These are phyloP conservation scores for Passerina amoena DNA, from an alignment of 2,113 vertebrate genomes.

Conservation along the genomic window DNA sequence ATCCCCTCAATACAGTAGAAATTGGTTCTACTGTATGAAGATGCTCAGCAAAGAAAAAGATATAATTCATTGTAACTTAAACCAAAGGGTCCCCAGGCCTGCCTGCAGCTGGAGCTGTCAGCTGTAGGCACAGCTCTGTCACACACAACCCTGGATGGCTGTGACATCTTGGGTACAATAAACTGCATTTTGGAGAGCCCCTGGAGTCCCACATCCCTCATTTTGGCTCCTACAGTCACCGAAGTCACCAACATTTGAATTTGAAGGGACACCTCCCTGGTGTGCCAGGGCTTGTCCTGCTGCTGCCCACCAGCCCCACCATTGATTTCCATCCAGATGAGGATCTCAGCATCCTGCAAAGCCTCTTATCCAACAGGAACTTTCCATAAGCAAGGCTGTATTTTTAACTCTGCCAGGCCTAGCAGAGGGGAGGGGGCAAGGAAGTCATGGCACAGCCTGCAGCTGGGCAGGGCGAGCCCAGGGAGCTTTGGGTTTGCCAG, in stretches of 20 bases:
- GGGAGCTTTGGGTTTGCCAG: fast-evolving
- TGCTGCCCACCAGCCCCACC: background rate
- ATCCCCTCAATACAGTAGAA: too few relatives aligned
- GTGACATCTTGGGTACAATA: too few relatives aligned
- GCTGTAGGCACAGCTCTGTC: too few relatives aligned
- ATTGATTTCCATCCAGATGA: slow-evolving; percentile 49
- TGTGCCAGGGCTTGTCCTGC: background rate
- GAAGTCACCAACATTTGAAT: background rate
- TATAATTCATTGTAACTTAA: too few relatives aligned
- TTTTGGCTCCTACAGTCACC: too few relatives aligned
- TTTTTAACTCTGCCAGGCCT: slow-evolving; percentile 59
- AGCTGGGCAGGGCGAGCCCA: background rate
- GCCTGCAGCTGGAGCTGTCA: too few relatives aligned
- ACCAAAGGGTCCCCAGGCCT: too few relatives aligned
- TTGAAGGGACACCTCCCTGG: background rate
- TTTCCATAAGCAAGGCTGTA: slow-evolving; percentile 71
- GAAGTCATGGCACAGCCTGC: background rate
- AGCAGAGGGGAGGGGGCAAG: background rate
- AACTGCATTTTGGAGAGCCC: too few relatives aligned
- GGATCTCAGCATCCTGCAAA: slow-evolving; percentile 33
- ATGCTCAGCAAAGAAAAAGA: too few relatives aligned
- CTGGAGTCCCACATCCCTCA: too few relatives aligned
- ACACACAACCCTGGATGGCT: too few relatives aligned
- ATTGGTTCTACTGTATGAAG: too few relatives aligned
- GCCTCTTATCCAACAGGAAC: slow-evolving; percentile 55